Evolutionary conservation across 2,797 vertebrate genomes (phyloP).

Genomic region (Monodelphis domestica): DNA sequence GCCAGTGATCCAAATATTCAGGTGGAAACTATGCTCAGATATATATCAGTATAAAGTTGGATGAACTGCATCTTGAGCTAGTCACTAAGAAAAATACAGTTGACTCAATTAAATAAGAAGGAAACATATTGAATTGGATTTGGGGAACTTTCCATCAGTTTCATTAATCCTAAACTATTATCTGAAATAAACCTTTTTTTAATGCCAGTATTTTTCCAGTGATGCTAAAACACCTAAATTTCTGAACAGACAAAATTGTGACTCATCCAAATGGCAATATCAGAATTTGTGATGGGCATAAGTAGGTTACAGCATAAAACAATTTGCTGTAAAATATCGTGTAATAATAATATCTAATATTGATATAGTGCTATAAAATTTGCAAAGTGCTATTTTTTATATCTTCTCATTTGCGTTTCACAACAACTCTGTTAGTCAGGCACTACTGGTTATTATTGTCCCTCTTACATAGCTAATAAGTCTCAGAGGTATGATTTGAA

Average conservation of each 20-base stretch:
- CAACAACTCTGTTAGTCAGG: neutral
- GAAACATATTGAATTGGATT: neutral
- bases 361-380: neutral
- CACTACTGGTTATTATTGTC: neutral
- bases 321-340: neutral
- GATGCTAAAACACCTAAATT: neutral
- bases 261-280: neutral
- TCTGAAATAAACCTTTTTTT: neutral
- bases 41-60: neutral
- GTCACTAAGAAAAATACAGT: neutral
- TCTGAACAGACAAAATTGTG: neutral
- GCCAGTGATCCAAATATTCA: neutral
- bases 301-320: neutral
- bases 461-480: neutral
- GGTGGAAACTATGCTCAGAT: neutral
- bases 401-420: neutral
- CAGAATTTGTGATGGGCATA: neutral
- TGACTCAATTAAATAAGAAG: neutral
- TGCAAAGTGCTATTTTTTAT: neutral
- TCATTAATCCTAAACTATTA: neutral
- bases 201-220: neutral
- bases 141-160: neutral
- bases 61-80: neutral
- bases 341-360: neutral
- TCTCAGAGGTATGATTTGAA: neutral